These are phyloP conservation scores for Phorcus lineatus DNA, from an alignment of 2,888 invertebrate genomes.

Conservation along the genomic window DNA sequence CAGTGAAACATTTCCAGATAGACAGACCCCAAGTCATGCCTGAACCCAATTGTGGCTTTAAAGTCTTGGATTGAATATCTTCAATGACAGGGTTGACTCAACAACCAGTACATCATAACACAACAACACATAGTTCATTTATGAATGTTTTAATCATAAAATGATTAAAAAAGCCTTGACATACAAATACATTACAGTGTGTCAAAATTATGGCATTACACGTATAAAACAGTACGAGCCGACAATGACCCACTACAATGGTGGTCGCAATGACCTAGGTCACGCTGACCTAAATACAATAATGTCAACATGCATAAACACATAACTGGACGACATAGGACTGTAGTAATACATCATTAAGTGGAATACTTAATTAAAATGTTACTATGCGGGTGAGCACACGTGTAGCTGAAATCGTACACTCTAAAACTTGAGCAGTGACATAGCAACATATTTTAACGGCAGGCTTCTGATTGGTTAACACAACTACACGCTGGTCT, in stretches of 20 bases:
- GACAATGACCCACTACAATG: background rate
- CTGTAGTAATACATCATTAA: background rate
- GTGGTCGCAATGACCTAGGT: background rate
- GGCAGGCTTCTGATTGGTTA: no score
- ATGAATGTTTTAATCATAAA: slow-evolving; percentile 21
- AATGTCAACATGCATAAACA: background rate
- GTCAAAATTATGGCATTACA: slow-evolving; percentile 18
- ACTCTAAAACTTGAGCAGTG: background rate
- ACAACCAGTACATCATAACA: background rate
- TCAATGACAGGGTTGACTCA: no score
- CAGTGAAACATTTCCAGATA: no score
- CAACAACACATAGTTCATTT: background rate
- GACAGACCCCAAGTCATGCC: no score
- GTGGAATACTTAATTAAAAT: background rate
- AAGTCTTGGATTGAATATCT: no score
- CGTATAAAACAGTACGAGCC: background rate
- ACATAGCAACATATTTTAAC: background rate
- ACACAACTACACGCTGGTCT: no score
- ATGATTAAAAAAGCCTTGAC: slow-evolving; percentile 20
- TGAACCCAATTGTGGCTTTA: no score
- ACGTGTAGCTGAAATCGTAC: background rate
- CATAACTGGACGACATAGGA: slow-evolving; percentile 1
- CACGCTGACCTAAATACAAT: background rate
- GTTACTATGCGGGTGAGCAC: background rate
- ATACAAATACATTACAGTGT: slow-evolving; percentile 13